phyloP scores from a whole-genome alignment of 2,888 invertebrate species.

The Cerastis rubricosa region DNA sequence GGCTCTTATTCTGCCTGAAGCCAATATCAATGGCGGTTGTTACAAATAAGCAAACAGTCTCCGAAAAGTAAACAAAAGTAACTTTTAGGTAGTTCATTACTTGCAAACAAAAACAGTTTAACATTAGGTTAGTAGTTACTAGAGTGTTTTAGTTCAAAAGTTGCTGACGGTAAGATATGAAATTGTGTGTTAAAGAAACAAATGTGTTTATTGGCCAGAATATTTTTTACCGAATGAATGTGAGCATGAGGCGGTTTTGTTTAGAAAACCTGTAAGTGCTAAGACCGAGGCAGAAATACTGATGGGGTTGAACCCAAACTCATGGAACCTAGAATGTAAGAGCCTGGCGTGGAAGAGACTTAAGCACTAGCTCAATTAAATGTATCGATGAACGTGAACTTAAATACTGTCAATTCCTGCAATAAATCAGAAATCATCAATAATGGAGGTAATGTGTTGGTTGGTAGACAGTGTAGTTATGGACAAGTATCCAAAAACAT shows the following conservation, averaged over 20 bases:
- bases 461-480: slow-evolving; percentile 3
- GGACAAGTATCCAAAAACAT: not conserved
- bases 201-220: slow-evolving; percentile 5
- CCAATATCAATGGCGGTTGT: not conserved
- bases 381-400: not conserved
- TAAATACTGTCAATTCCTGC: not conserved
- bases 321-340: not conserved
- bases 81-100: not conserved
- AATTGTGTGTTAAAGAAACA: not conserved
- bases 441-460: not conserved
- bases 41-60: not conserved
- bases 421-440: not conserved
- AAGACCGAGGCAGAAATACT: not conserved
- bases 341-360: not conserved
- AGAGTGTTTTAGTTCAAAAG: slow-evolving; percentile 12
- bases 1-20: not conserved
- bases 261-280: not conserved
- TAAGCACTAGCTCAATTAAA: no score
- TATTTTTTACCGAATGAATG: slow-evolving; percentile 2
- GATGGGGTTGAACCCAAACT: not conserved
- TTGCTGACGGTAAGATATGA: not conserved
- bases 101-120: not conserved
- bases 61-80: not conserved
- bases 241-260: not conserved
- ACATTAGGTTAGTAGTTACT: not conserved